Conservation (phyloP, 2,113 vertebrate species). For the Piprites chloris region DNA sequence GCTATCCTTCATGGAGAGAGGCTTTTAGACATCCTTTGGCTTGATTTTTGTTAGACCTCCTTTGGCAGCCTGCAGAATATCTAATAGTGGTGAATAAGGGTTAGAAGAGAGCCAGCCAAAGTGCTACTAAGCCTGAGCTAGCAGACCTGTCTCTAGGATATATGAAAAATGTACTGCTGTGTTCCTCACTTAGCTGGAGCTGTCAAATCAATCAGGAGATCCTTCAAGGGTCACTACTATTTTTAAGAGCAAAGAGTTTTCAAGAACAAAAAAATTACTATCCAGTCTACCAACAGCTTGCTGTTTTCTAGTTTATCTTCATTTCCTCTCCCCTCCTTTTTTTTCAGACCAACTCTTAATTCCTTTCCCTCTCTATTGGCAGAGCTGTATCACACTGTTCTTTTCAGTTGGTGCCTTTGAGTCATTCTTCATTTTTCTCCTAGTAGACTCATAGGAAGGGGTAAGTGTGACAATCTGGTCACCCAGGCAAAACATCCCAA, state of each 20-base stretch:
- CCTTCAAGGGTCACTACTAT: constrained; percentile 46
- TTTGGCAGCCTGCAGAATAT: constrained; percentile 16
- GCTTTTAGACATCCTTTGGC: constrained; percentile 26
- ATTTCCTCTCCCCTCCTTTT: neutral
- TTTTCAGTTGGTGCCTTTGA: neutral
- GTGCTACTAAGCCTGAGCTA: neutral
- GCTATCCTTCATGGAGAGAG: constrained; percentile 15
- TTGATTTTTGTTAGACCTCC: constrained; percentile 32
- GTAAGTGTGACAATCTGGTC: neutral
- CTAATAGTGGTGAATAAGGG: neutral
- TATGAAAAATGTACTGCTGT: constrained; percentile 17
- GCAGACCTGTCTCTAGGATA: neutral
- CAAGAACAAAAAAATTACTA: neutral
- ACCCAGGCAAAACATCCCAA: neutral
- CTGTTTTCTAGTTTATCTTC: constrained; percentile 4
- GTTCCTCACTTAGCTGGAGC: neutral
- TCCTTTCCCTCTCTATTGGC: neutral
- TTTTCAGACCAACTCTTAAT: neutral
- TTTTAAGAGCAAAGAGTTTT: constrained; percentile 3
- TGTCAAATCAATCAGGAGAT: constrained; percentile 36
- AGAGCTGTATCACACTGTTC: neutral
- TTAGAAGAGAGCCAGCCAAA: constrained; percentile 11
- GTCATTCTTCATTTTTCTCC: neutral
- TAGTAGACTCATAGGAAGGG: neutral
- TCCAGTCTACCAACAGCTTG: neutral